These are phyloP conservation scores for Zaprionus camerounensis DNA, from an alignment of 1,140 invertebrate genomes.

Conservation along the genomic window DNA sequence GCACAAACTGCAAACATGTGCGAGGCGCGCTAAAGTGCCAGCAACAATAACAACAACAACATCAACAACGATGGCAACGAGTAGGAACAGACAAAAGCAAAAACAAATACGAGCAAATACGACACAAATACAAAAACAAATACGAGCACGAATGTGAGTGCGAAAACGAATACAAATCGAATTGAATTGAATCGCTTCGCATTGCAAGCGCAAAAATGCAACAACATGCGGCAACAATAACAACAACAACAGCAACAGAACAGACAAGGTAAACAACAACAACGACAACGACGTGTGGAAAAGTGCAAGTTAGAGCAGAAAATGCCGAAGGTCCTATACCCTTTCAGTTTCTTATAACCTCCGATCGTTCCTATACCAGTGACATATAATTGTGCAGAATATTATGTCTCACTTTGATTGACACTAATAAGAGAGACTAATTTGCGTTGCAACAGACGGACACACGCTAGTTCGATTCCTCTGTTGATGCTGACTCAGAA, in stretches of 20 bases:
- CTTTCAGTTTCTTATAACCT: too few relatives aligned
- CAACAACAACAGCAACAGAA: slow-evolving; percentile 20
- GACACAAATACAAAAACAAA: slow-evolving; percentile 14
- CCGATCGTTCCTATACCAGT: too few relatives aligned
- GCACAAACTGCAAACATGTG: slow-evolving; percentile 53
- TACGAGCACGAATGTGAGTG: slow-evolving; percentile 12
- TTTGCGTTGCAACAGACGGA: too few relatives aligned
- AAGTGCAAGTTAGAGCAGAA: slow-evolving; percentile 60
- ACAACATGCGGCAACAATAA: slow-evolving; percentile 26
- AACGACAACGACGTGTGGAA: slow-evolving; percentile 51
- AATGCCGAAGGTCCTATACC: too few relatives aligned
- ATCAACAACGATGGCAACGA: slow-evolving; percentile 32
- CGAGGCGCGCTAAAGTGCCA: slow-evolving; percentile 66
- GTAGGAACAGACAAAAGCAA: slow-evolving; percentile 19
- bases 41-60: slow-evolving; percentile 43
- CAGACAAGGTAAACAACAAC: slow-evolving; percentile 51
- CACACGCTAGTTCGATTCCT: too few relatives aligned
- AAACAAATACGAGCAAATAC: neutral
- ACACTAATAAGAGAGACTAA: too few relatives aligned
- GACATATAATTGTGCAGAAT: too few relatives aligned
- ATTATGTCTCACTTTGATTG: too few relatives aligned
- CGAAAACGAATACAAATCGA: slow-evolving; percentile 53
- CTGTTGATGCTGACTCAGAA: too few relatives aligned
- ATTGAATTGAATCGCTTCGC: slow-evolving; percentile 34
- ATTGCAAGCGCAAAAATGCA: slow-evolving; percentile 38